A percentile compares a stretch with the other conserved stretches of the same genome.
Conservation (phyloP, 2,113 vertebrate species). For the Cinclus mexicanus region DNA sequence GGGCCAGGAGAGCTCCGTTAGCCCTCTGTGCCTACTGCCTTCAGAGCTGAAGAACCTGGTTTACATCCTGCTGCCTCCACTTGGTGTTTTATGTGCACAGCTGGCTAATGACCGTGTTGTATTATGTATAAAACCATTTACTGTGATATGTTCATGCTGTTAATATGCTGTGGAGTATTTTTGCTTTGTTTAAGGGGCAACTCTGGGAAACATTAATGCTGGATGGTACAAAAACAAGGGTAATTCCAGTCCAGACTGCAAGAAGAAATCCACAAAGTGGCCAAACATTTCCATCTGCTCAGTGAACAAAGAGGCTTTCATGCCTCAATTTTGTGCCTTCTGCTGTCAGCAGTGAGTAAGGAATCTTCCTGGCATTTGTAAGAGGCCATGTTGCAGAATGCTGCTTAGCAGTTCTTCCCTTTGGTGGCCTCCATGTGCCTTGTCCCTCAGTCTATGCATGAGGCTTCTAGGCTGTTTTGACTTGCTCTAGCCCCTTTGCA, state of each 20-base stretch:
- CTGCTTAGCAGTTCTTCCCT: background rate
- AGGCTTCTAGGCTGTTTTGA: background rate
- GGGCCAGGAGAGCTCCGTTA: background rate
- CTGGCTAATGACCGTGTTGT: conserved; percentile 46
- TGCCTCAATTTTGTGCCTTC: background rate
- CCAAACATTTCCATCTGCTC: conserved; percentile 66
- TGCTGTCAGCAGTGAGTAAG: background rate
- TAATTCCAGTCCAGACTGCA: conserved; percentile 23
- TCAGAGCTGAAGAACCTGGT: background rate
- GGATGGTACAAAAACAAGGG: conserved; percentile 32
- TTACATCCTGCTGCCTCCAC: conserved; percentile 1
- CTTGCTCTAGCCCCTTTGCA: background rate
- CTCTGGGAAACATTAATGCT: conserved; percentile 30
- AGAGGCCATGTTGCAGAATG: background rate
- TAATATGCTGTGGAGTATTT: conserved; percentile 25
- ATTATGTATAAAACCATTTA: conserved; percentile 34
- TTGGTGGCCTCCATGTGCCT: background rate
- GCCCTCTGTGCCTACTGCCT: background rate
- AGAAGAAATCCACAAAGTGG: conserved; percentile 19
- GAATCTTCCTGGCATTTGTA: background rate
- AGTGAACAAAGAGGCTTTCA: background rate
- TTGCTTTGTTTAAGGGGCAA: conserved; percentile 30
- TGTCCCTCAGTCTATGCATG: background rate
- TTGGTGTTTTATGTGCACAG: conserved; percentile 25
- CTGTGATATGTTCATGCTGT: background rate